Conservation (phyloP, 1,140 invertebrate genomes). For the Trichonephila inaurata region DNA sequence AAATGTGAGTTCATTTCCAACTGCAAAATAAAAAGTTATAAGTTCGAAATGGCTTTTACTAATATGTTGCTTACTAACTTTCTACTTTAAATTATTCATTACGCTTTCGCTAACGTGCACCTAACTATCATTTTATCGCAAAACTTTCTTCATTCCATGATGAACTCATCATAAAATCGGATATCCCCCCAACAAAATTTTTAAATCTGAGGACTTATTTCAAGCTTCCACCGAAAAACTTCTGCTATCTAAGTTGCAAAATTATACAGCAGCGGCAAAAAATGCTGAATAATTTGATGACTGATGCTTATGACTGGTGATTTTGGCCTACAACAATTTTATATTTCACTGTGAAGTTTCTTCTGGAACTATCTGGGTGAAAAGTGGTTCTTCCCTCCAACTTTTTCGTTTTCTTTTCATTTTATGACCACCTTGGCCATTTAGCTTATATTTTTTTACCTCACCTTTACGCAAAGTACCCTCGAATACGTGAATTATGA, state of each 20-base stretch:
- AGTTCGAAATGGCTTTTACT: not conserved
- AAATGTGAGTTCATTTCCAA: not conserved
- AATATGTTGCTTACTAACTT: not conserved
- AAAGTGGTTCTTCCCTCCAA: slow-evolving; percentile 50
- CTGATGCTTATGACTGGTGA: slow-evolving; percentile 74
- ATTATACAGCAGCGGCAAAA: slow-evolving; percentile 65
- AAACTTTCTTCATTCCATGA: not conserved
- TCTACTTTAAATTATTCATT: not conserved
- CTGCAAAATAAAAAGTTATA: not conserved
- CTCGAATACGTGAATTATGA: slow-evolving; percentile 68
- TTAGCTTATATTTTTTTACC: slow-evolving; percentile 23
- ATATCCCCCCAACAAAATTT: not conserved
- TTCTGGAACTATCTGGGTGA: slow-evolving; percentile 40
- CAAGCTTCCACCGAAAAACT: not conserved
- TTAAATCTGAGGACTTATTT: slow-evolving; percentile 9
- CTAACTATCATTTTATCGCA: not conserved
- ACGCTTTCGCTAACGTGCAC: not conserved
- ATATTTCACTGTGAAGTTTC: slow-evolving; percentile 46
- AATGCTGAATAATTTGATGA: slow-evolving; percentile 74
- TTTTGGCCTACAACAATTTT: slow-evolving; percentile 71
- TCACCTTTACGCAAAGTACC: slow-evolving; percentile 45
- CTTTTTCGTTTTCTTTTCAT: slow-evolving; percentile 47
- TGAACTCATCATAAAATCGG: slow-evolving; percentile 3
- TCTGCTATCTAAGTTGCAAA: slow-evolving; percentile 64
- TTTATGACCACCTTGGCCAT: slow-evolving; percentile 54